A percentile compares a stretch with the other conserved stretches of the same genome.
Evolutionary conservation across 2,888 invertebrate genomes (phyloP).

Genomic region (Ophion ventricosus): DNA sequence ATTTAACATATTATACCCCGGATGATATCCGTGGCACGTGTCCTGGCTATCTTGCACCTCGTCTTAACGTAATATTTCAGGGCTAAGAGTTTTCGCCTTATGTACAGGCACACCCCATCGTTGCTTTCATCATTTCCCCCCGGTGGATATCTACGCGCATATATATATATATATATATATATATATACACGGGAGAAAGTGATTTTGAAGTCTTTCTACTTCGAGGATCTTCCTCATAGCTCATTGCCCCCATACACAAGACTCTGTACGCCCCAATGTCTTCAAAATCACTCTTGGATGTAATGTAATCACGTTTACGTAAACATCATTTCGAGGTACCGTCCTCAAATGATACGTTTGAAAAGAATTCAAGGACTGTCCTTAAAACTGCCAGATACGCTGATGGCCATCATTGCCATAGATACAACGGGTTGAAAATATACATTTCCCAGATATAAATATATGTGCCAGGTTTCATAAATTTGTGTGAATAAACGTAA

Average conservation of each 20-base stretch:
- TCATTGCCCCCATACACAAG: too few species aligned
- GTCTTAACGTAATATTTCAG: slow-evolving; percentile 37
- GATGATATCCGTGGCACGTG: slow-evolving; percentile 25
- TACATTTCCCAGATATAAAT: neutral
- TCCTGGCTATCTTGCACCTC: slow-evolving; percentile 15
- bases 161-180: neutral
- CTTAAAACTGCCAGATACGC: neutral
- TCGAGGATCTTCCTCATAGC: too few species aligned
- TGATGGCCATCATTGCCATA: too few species aligned
- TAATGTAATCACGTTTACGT: neutral
- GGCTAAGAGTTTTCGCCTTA: slow-evolving; percentile 37
- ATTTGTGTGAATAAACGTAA: neutral
- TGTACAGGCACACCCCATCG: slow-evolving; percentile 46
- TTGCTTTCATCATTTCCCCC: slow-evolving; percentile 18
- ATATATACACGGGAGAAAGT: neutral
- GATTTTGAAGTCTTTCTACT: neutral
- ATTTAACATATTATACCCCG: neutral
- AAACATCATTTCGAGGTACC: neutral
- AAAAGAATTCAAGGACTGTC: neutral
- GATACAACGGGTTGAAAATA: neutral
- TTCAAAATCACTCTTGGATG: too few species aligned
- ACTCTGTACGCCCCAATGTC: too few species aligned
- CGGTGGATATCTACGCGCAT: neutral
- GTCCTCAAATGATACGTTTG: neutral
- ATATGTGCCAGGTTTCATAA: neutral